Conservation (phyloP, 2,113 vertebrate genomes). For the western clawed frog (Xenopus tropicalis) region DNA sequence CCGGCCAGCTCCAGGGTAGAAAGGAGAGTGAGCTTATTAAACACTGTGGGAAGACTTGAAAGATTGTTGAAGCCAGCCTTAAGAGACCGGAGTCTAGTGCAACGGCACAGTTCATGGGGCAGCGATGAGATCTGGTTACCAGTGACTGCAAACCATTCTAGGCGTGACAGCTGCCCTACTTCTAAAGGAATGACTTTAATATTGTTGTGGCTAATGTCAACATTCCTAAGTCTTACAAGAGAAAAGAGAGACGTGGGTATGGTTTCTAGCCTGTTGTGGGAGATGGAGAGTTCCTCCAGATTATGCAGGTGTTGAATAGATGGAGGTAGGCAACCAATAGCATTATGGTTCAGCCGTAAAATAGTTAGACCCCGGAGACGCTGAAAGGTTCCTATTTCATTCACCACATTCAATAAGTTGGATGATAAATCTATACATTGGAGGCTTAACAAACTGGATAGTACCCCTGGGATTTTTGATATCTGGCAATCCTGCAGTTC, state of each 20-base stretch:
- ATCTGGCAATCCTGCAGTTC: slow-evolving; percentile 67
- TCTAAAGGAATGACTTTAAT: slow-evolving; percentile 59
- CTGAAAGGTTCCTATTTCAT: slow-evolving; percentile 65
- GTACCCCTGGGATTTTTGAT: slow-evolving; percentile 63
- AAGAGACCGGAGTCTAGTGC: slow-evolving; percentile 58
- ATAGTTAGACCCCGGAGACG: slow-evolving; percentile 61
- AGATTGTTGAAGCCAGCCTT: slow-evolving; percentile 62
- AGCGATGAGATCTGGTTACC: slow-evolving; percentile 63
- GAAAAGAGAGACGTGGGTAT: slow-evolving; percentile 65
- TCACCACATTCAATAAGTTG: slow-evolving; percentile 64
- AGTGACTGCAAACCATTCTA: slow-evolving; percentile 63
- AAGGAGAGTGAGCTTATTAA: slow-evolving; percentile 56
- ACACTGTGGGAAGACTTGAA: slow-evolving; percentile 47
- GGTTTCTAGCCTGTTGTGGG: slow-evolving; percentile 63
- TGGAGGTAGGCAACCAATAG: slow-evolving; percentile 53
- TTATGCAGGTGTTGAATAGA: slow-evolving; percentile 59
- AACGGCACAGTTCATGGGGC: slow-evolving; percentile 61
- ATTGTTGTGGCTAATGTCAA: slow-evolving; percentile 65
- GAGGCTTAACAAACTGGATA: slow-evolving; percentile 58
- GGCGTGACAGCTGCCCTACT: slow-evolving; percentile 55
- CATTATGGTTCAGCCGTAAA: slow-evolving; percentile 65
- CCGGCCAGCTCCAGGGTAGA: slow-evolving; percentile 61
- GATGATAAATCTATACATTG: slow-evolving; percentile 62
- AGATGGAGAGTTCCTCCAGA: slow-evolving; percentile 65
- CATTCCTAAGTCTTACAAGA: slow-evolving; percentile 58